Conservation (phyloP, 2,113 vertebrate genomes). For the Azemiops feae region DNA sequence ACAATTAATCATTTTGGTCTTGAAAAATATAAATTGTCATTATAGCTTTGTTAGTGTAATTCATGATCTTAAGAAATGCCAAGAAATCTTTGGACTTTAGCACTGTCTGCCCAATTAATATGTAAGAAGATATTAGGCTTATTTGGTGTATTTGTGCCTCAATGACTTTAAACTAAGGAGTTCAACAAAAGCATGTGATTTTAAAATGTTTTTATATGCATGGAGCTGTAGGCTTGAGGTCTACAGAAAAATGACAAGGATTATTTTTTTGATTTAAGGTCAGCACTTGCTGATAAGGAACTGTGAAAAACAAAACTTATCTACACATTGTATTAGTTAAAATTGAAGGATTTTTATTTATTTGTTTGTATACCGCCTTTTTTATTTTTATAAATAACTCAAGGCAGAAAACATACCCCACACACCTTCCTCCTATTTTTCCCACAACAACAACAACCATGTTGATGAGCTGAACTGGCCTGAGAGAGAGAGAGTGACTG, state of each 20-base stretch:
- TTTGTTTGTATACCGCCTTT: background rate
- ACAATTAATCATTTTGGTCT: background rate
- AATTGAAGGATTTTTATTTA: background rate
- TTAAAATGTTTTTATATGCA: background rate
- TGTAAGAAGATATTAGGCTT: background rate
- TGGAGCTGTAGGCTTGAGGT: background rate
- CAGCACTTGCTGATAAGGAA: background rate
- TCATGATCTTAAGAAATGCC: background rate
- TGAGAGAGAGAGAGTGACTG: too few species aligned
- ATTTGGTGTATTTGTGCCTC: background rate
- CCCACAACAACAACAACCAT: background rate
- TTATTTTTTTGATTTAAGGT: background rate
- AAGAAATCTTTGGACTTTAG: background rate
- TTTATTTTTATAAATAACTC: background rate
- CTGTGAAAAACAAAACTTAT: background rate
- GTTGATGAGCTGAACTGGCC: background rate
- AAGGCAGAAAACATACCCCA: background rate
- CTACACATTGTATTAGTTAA: too few species aligned
- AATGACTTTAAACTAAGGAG: background rate
- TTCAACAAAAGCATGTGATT: background rate
- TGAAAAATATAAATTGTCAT: background rate
- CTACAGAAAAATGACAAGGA: background rate
- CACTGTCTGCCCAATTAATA: background rate
- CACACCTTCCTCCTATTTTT: background rate
- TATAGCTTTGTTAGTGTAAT: background rate